Percentiles rank a stretch among this genome's conserved stretches.
Conservation (phyloP, 2,888 invertebrate genomes). For the Lampropteryx suffumata region DNA sequence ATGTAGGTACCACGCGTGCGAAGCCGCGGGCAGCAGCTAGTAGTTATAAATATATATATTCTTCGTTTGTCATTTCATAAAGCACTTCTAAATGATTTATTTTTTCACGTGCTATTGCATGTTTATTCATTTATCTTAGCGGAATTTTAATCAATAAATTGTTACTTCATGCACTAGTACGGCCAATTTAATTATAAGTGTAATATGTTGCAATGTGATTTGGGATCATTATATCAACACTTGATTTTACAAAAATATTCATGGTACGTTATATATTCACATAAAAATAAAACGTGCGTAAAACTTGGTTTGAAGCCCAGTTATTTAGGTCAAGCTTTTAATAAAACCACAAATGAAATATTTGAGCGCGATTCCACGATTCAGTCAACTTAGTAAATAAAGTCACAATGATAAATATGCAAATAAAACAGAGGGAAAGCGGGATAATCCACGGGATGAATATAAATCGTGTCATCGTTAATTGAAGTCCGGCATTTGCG, state of each 20-base stretch:
- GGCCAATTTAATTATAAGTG: too few species aligned
- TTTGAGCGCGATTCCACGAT: slow-evolving; percentile 37
- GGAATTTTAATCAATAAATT: too few species aligned
- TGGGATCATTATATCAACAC: too few species aligned
- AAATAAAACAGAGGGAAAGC: slow-evolving; percentile 52
- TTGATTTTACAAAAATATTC: not conserved
- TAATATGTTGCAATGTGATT: too few species aligned
- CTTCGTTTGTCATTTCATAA: too few species aligned
- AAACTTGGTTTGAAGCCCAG: not conserved
- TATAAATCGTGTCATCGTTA: slow-evolving; percentile 62
- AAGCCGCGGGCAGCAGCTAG: too few species aligned
- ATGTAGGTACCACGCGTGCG: too few species aligned
- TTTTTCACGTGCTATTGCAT: too few species aligned
- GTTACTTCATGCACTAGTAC: too few species aligned
- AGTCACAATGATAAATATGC: slow-evolving; percentile 53
- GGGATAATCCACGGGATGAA: slow-evolving; percentile 58
- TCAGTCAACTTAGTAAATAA: slow-evolving; percentile 44
- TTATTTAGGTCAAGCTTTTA: slow-evolving; percentile 8
- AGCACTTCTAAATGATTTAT: too few species aligned
- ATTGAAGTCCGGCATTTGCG: slow-evolving; percentile 56
- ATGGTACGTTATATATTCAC: not conserved
- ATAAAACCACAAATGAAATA: slow-evolving; percentile 15
- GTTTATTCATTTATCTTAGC: too few species aligned
- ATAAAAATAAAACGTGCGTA: not conserved
- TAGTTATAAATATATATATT: too few species aligned